phyloP scores from a whole-genome alignment of 2,113 vertebrate species.

The Tragelaphus buxtoni region DNA sequence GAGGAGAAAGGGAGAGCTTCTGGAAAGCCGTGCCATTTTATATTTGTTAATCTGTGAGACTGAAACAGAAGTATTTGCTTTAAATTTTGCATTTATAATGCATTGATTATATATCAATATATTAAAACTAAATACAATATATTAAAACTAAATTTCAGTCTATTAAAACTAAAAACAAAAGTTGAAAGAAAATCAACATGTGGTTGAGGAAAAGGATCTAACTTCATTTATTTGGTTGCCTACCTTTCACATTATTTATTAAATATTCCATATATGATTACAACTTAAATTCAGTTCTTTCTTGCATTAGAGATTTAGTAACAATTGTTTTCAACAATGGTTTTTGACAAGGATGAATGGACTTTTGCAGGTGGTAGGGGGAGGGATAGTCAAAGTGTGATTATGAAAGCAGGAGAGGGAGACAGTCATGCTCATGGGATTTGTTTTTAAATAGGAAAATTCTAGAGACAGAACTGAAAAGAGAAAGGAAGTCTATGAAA shows the following conservation, averaged over 20 bases:
- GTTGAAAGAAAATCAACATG: background rate
- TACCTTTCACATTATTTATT: background rate
- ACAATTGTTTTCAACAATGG: background rate
- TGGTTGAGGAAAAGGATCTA: background rate
- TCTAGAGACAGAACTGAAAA: background rate
- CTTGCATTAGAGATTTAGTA: background rate
- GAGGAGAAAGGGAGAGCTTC: background rate
- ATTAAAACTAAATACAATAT: background rate
- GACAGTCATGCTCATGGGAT: background rate
- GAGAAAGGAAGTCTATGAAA: conserved; percentile 41
- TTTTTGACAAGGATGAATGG: background rate
- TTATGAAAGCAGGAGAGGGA: background rate
- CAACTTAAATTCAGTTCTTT: background rate
- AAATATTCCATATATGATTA: background rate
- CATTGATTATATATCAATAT: background rate
- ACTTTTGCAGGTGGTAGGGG: no score
- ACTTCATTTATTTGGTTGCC: background rate
- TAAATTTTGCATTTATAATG: background rate
- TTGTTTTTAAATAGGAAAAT: conserved; percentile 51
- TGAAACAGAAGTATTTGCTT: background rate
- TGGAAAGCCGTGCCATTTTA: background rate
- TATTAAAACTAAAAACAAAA: background rate
- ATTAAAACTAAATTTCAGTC: background rate
- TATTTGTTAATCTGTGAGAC: background rate
- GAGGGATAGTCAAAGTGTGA: background rate